These are phyloP conservation scores for Zonotrichia leucophrys DNA, from an alignment of 2,113 vertebrate species.

Conservation along the genomic window DNA sequence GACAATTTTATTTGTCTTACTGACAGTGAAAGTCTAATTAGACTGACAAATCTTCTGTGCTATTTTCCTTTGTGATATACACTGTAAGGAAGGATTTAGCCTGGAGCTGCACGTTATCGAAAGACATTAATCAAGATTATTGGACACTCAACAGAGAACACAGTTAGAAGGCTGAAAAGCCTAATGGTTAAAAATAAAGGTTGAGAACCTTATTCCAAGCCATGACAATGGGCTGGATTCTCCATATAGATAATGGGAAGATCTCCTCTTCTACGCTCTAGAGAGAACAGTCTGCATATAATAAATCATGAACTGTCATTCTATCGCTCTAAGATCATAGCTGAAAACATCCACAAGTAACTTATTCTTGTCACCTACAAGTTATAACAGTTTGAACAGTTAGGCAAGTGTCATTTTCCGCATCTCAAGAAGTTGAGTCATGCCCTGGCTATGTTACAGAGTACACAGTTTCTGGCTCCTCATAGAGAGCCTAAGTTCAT, in stretches of 20 bases:
- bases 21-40: constrained; percentile 75
- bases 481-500: neutral
- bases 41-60: constrained; percentile 73
- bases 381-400: neutral
- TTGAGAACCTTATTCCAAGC: neutral
- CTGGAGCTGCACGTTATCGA: constrained; percentile 54
- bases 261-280: neutral
- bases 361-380: neutral
- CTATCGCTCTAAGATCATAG: neutral
- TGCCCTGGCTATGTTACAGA: neutral
- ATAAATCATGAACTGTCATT: neutral
- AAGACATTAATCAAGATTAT: constrained; percentile 76
- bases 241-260: neutral
- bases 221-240: neutral
- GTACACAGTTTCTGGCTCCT: neutral
- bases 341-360: neutral
- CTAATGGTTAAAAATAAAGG: constrained; percentile 23
- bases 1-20: constrained; percentile 68
- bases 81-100: constrained; percentile 61
- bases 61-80: constrained; percentile 61
- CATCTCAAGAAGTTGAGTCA: neutral
- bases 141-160: constrained; percentile 64
- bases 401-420: neutral
- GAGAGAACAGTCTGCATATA: neutral
- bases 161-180: constrained; percentile 31